Percentiles rank a stretch among this genome's conserved stretches.
phyloP scores from a whole-genome alignment of 2,888 invertebrate species.

The Drosophila macrospina region DNA sequence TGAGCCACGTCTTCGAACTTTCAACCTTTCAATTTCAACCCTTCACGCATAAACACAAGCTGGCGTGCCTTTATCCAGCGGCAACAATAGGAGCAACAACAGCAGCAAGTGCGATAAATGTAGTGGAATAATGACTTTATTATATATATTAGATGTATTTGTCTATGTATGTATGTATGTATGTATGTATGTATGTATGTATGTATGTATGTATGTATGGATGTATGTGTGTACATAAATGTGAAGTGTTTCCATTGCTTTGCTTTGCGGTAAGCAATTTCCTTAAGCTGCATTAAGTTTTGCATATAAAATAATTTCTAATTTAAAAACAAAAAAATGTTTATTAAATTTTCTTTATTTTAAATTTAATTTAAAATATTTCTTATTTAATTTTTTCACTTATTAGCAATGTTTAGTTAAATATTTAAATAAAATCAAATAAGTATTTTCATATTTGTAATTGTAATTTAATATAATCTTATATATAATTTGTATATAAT shows the following conservation, averaged over 20 bases:
- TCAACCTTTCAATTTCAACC: slow-evolving; percentile 59
- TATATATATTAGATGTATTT: slow-evolving; percentile 24
- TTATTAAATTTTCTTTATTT: no score
- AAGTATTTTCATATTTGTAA: no score
- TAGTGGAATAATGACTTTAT: slow-evolving; percentile 74
- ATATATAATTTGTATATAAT: no score
- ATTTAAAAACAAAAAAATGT: no score
- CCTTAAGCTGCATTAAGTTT: no score
- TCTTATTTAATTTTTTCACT: neutral
- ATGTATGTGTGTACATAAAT: no score
- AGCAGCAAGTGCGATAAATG: slow-evolving; percentile 60
- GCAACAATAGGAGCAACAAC: slow-evolving; percentile 6
- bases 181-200: neutral
- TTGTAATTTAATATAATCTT: no score
- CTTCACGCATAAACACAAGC: slow-evolving; percentile 67
- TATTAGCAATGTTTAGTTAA: no score
- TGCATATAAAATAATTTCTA: no score
- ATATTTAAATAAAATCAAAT: neutral
- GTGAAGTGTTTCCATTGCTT: slow-evolving; percentile 14
- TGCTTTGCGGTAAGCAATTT: slow-evolving; percentile 17
- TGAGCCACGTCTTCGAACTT: slow-evolving; percentile 50
- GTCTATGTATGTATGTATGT: no score
- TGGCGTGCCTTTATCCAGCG: slow-evolving; percentile 13
- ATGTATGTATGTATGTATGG: no score
- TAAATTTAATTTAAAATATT: neutral